Evolutionary conservation across 2,113 vertebrate genomes (phyloP).

Genomic region (Aviceda subcristata): DNA sequence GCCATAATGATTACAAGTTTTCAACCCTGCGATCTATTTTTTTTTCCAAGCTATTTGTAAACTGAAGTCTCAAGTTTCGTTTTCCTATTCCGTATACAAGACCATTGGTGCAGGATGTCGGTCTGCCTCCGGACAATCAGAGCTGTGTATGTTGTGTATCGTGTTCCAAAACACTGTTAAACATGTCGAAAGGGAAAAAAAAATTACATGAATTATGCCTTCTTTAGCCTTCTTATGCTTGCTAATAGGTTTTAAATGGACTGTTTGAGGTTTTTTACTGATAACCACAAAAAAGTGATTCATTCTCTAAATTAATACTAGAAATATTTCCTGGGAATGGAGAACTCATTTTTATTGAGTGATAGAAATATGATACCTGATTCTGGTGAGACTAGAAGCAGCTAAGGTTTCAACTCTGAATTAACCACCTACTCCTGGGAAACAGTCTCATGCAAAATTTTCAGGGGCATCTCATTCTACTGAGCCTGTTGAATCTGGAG

Average conservation of each 20-base stretch:
- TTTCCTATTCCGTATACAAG: not conserved
- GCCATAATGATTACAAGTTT: conserved; percentile 28
- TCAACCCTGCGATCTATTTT: not conserved
- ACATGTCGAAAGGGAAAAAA: not conserved
- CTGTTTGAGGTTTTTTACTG: not conserved
- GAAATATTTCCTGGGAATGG: not conserved
- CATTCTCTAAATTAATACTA: not conserved
- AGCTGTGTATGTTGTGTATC: not conserved
- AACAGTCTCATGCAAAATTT: not conserved
- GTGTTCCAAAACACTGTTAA: not conserved
- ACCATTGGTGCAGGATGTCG: not conserved
- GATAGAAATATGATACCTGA: not conserved
- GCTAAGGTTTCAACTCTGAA: not conserved
- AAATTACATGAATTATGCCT: not conserved
- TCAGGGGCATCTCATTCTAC: not conserved
- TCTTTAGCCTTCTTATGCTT: not conserved
- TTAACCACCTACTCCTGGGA: not conserved
- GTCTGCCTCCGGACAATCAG: not conserved
- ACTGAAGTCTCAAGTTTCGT: not conserved
- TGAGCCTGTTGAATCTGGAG: not conserved
- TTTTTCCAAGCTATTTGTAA: not conserved
- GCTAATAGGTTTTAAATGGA: conserved; percentile 15
- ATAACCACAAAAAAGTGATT: not conserved
- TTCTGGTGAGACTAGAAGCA: not conserved
- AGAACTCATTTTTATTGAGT: conserved; percentile 6